Conservation (phyloP, 2,888 invertebrate species). For the Phrixothrix hirtus region DNA sequence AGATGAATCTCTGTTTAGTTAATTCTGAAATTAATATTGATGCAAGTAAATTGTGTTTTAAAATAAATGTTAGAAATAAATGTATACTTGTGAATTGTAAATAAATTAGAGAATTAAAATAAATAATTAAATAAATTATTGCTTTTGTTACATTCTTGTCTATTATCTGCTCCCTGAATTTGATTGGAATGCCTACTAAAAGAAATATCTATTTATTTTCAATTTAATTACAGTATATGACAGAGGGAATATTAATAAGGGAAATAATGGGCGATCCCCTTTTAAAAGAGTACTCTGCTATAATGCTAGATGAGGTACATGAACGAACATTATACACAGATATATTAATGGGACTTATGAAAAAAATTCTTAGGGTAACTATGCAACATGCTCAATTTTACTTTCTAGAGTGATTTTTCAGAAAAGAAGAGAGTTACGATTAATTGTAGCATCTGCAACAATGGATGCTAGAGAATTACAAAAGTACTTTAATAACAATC, state of each 20-base stretch:
- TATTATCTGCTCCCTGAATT: too few species aligned
- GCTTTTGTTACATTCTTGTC: too few species aligned
- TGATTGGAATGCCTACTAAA: too few species aligned
- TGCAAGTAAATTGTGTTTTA: too few species aligned
- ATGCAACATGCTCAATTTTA: not conserved
- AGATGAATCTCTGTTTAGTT: too few species aligned
- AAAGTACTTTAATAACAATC: constrained; percentile 72
- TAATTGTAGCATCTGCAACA: constrained; percentile 94
- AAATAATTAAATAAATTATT: too few species aligned
- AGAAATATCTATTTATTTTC: too few species aligned
- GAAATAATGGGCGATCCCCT: constrained; percentile 96
- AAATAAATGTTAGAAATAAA: too few species aligned
- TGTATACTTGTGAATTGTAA: too few species aligned
- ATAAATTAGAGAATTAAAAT: too few species aligned
- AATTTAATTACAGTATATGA: constrained; percentile 85
- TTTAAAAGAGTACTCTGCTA: constrained; percentile 81
- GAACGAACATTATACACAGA: constrained; percentile 93
- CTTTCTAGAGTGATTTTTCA: constrained; percentile 42
- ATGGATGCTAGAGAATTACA: constrained; percentile 87
- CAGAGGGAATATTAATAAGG: constrained; percentile 91
- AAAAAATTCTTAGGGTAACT: constrained; percentile 83
- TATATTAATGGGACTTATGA: constrained; percentile 88
- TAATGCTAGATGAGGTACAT: constrained; percentile 94
- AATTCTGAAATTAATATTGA: too few species aligned
- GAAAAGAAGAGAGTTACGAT: constrained; percentile 78